These are phyloP conservation scores for Leptopilina drosophilae DNA, from an alignment of 2,888 invertebrate genomes.

Conservation along the genomic window DNA sequence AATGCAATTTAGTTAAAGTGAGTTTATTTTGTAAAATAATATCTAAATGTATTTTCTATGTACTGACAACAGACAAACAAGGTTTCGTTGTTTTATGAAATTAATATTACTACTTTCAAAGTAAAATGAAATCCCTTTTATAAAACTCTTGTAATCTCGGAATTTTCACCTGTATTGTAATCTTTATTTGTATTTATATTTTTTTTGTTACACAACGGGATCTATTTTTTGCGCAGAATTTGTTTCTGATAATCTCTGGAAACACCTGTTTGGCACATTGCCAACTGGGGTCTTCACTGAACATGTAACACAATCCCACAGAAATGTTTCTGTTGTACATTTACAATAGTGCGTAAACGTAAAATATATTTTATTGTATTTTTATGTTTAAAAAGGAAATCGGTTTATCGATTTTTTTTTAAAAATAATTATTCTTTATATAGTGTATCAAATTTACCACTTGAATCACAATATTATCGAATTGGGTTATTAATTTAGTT, in stretches of 20 bases:
- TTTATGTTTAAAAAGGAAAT: too few species aligned
- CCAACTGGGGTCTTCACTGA: conserved; percentile 19
- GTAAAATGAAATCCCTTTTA: background rate
- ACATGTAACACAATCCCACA: conserved; percentile 24
- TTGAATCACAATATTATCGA: too few species aligned
- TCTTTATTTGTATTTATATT: background rate
- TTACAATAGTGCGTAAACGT: conserved; percentile 10
- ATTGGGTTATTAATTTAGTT: background rate
- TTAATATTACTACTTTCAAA: background rate
- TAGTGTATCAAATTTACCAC: too few species aligned
- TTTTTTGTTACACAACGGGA: background rate
- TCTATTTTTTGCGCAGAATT: conserved; percentile 22
- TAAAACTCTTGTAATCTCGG: conserved; percentile 6
- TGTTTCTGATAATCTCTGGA: conserved; percentile 34
- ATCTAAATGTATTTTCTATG: too few species aligned
- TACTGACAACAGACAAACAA: background rate
- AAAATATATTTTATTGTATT: background rate
- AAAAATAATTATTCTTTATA: too few species aligned
- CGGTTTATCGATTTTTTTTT: too few species aligned
- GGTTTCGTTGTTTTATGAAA: background rate
- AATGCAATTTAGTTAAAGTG: too few species aligned
- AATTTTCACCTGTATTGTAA: background rate
- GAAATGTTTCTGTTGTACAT: conserved; percentile 17
- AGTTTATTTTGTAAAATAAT: too few species aligned
- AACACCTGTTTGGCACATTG: conserved; percentile 29